Conservation (phyloP, 2,113 vertebrate species). For the Albula glossodonta region DNA sequence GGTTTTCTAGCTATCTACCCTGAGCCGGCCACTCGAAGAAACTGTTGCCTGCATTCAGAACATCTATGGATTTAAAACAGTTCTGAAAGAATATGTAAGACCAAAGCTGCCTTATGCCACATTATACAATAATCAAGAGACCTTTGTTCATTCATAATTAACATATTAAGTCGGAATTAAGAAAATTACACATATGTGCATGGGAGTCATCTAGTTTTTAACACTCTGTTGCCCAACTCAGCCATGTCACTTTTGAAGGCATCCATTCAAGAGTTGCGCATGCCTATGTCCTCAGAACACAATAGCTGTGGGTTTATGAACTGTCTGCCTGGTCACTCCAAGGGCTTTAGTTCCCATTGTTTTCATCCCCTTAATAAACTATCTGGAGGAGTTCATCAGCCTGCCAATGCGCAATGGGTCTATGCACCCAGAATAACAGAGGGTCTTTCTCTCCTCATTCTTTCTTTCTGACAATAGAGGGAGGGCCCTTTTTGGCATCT, state of each 20-base stretch:
- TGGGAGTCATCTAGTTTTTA: constrained; percentile 75
- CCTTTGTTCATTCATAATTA: no score
- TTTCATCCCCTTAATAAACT: constrained; percentile 98
- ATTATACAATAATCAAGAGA: no score
- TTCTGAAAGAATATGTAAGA: no score
- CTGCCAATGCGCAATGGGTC: constrained; percentile 90
- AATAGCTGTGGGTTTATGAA: constrained; percentile 94
- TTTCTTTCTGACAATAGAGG: constrained; percentile 72
- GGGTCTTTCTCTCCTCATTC: constrained; percentile 65
- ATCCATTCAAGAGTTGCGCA: constrained; percentile 95
- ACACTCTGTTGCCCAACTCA: constrained; percentile 93
- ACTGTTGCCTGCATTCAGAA: no score
- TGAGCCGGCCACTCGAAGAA: no score
- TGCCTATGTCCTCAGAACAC: constrained; percentile 88
- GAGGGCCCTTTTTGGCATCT: constrained; percentile 76
- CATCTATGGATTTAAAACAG: no score
- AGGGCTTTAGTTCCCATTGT: constrained; percentile 90
- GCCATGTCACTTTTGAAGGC: constrained; percentile 96
- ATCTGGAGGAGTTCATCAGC: constrained; percentile 99
- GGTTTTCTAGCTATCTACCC: no score
- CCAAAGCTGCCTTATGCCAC: no score
- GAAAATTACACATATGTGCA: constrained; percentile 31
- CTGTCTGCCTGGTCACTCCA: constrained; percentile 88
- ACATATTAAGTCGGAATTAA: constrained; percentile 27
- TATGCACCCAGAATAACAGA: constrained; percentile 89